These are phyloP conservation scores for Didymodactylos carnosus DNA, from an alignment of 2,888 invertebrate species.

Conservation along the genomic window DNA sequence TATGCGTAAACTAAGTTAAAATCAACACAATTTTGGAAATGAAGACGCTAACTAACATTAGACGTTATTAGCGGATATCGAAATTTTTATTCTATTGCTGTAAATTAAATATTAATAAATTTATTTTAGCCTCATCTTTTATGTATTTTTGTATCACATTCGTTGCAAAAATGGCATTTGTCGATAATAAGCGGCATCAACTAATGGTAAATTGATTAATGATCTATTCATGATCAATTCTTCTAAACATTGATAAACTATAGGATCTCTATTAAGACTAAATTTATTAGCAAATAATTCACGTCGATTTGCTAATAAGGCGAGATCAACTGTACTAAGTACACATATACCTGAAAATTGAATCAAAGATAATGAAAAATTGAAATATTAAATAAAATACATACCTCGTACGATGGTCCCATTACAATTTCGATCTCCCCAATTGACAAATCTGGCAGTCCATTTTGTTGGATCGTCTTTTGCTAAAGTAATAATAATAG, in stretches of 20 bases:
- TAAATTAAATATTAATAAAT: too few relatives aligned
- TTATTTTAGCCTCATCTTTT: too few relatives aligned
- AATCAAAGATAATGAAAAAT: too few relatives aligned
- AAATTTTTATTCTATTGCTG: too few relatives aligned
- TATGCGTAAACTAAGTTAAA: too few relatives aligned
- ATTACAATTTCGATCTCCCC: not conserved
- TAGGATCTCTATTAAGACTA: conserved; percentile 2
- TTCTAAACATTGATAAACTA: conserved; percentile 13
- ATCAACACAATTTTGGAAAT: too few relatives aligned
- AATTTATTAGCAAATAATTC: conserved; percentile 14
- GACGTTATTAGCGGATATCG: too few relatives aligned
- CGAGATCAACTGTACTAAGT: conserved; percentile 1
- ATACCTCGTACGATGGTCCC: not conserved
- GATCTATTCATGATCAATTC: not conserved
- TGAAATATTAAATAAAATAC: too few relatives aligned
- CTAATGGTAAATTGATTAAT: not conserved
- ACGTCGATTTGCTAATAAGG: not conserved
- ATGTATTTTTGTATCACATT: too few relatives aligned
- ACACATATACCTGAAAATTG: too few relatives aligned
- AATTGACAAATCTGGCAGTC: not conserved
- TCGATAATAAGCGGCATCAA: not conserved
- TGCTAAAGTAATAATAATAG: not conserved
- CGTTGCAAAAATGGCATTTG: not conserved
- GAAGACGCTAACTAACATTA: too few relatives aligned
- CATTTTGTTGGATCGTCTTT: not conserved